Conservation (phyloP, 2,797 vertebrate species). For the Propithecus perrieri region DNA sequence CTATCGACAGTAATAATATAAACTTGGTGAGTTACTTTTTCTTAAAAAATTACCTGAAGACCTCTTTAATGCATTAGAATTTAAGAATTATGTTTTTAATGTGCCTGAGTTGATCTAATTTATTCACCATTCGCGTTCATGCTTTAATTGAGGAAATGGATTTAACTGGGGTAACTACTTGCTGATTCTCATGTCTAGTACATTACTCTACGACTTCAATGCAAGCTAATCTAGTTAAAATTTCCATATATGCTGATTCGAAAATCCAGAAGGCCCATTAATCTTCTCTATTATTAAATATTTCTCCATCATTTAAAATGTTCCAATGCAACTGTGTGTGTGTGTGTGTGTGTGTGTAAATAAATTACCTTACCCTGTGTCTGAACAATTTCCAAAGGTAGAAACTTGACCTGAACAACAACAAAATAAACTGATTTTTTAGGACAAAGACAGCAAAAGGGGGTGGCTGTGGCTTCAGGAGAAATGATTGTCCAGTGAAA, state of each 20-base stretch:
- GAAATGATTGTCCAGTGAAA: slow-evolving; percentile 30
- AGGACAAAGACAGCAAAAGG: slow-evolving; percentile 23
- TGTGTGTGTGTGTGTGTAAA: background rate
- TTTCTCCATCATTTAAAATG: background rate
- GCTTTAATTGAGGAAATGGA: background rate
- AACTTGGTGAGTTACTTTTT: background rate
- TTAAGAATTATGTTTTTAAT: background rate
- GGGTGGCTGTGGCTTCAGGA: background rate
- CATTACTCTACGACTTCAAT: background rate
- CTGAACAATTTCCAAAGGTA: background rate
- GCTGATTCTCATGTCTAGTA: background rate
- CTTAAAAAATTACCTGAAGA: background rate
- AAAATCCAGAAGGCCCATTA: background rate
- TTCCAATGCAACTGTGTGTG: background rate
- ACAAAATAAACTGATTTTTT: background rate
- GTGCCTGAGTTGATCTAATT: background rate
- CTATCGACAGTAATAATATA: background rate
- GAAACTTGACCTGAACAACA: background rate
- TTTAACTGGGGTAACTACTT: background rate
- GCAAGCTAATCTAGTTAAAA: background rate
- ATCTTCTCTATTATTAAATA: background rate
- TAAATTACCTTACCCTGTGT: background rate
- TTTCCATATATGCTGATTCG: background rate
- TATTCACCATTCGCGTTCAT: background rate
- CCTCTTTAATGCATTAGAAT: background rate